These are phyloP conservation scores for Etheostoma cragini DNA, from an alignment of 2,113 vertebrate genomes.

Conservation along the genomic window DNA sequence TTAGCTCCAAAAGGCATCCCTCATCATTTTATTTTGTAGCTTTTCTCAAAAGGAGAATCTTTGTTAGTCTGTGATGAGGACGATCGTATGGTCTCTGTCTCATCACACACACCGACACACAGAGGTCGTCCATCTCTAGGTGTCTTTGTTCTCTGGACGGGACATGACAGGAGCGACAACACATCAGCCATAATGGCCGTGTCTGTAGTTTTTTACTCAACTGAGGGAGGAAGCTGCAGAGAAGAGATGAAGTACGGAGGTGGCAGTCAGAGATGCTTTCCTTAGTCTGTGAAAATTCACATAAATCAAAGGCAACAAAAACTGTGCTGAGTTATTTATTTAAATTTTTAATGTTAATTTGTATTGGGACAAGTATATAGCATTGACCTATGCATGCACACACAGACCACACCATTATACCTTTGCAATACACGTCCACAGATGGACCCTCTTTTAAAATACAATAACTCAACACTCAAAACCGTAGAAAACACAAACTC, in stretches of 20 bases:
- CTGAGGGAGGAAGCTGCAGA: conserved; percentile 27
- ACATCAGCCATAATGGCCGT: conserved; percentile 62
- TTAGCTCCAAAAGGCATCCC: background rate
- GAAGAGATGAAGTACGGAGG: conserved; percentile 23
- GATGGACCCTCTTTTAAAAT: no score
- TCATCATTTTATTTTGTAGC: background rate
- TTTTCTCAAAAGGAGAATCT: background rate
- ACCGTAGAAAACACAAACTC: no score
- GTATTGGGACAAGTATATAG: no score
- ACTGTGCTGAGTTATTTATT: conserved; percentile 31
- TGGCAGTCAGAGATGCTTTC: background rate
- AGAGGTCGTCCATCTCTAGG: conserved; percentile 49
- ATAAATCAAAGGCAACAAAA: conserved; percentile 27
- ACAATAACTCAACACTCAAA: no score
- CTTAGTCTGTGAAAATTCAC: background rate
- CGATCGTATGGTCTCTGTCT: background rate
- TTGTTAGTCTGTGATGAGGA: conserved; percentile 1
- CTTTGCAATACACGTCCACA: no score
- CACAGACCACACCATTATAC: no score
- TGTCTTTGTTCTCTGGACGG: conserved; percentile 53
- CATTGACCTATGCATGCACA: no score
- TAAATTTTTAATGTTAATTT: no score
- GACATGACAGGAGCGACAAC: conserved; percentile 67
- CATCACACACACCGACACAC: conserved; percentile 22
- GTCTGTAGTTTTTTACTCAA: conserved; percentile 59